Base-by-base conservation (phyloP, 53 echinoderm and acorn worm species). In the Stichopus horrens region DNA sequence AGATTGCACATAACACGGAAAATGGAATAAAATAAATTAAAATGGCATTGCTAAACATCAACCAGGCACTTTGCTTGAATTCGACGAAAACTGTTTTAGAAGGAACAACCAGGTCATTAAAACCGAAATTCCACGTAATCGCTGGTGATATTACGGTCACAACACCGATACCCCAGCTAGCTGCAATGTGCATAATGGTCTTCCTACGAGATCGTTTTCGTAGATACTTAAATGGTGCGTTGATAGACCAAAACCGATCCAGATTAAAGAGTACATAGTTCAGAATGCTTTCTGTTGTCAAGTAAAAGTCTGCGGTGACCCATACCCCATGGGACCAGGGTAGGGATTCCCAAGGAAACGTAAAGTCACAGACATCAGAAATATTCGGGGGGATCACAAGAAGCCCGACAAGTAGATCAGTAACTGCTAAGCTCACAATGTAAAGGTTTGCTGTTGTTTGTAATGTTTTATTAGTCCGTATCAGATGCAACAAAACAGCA, bases 191-290 rank as follows among this genome's bases (percentile, higher is more conserved):
- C 66, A 96, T 22, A 58, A 93, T 87, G 5, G 95, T 94, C 54
- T 94, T 92, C 6, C 98, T 86, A 63, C 95, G 91, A 51, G 98
- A 96, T 75, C 98, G 91, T 89, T 93, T 92, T 78, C 98, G 92
- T 66, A 98, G 94, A 83, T 98, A 98, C 88, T 94, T 95, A 76
- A 98, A 96, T 7, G 98, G 98, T 65, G 94, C 95, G 51, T 95
- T 98, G 57, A 98, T 98, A 11, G 95, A 95, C 98, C 98, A 98
- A 89, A 94, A 98, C 19, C 98, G 90, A 79, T 98, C 95, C 37
- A 98, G 86, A 87, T 98, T 98, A 9, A 98, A 91, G 13, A 98
- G 78, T 11, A 98, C 93, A 18, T 93, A 90, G 83, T 96, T 94
- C 63, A 98, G 90, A 88, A 98, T 98, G 87, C 95, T 98, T 59